Evolutionary conservation across 1,140 invertebrate species (phyloP), one percentile per base, ranked within the genome.

Genomic region (Eumaeus atala): DNA sequence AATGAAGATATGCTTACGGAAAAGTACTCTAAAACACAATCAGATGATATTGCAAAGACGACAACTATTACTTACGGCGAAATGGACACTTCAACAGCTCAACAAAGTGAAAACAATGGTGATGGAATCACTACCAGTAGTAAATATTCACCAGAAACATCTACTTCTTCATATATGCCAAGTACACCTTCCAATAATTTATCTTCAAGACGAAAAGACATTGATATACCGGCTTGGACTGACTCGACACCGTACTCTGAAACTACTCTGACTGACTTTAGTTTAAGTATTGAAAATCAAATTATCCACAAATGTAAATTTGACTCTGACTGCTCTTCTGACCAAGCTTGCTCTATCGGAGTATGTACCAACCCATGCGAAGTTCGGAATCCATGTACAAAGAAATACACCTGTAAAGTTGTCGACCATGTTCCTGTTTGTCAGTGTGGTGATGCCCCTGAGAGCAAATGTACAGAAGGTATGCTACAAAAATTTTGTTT

Each of bases 321-420:
- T 47, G 91, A 93, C 70, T 89, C 86, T 49, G 91, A 95, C 69
- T 95, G 94, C 75, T 81, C 89, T 7, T 89, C 89, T 69, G 89
- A 90, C 54, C 90, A 91, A 66, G 90, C 91, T 49, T 95, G 93
- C 78, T 86, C 92, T 54, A 88, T 87, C 67, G 91, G 90, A 70
- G 91, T 91, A 79, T 95, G 94, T 76, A 86, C 91, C 77, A 92
- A 94, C 84, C 93, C 93, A 58, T 95, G 94, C 74, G 78, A 89
- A 65, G 78, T 72, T 63, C 81, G 71, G 48, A 91, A 89, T 54
- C 90, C 90, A 49, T 95, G 94, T 82, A 92, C 91, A 62, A 81
- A 91, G 61, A 91, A 91, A 64, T 90, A 92, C 48, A 82, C 91
- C 59, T 95, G 94, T 85, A 89, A 88, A 48, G 91, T 91, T 40